Base-by-base conservation (phyloP, 37 sponge, comb jelly and placozoan species). In the Petrosia ficiformis region DNA sequence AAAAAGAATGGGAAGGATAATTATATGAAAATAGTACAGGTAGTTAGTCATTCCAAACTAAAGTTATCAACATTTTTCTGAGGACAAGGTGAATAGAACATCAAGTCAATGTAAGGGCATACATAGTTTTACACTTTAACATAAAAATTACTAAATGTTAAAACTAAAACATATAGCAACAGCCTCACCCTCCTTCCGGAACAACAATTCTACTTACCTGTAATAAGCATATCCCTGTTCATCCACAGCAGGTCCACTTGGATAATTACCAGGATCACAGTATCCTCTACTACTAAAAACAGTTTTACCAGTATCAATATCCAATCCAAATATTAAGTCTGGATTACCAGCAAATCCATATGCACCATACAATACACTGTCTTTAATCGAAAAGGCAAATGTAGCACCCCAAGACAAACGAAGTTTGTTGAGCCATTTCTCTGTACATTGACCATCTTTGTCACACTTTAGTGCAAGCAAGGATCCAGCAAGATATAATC, bases 231-330 rank as follows among this genome's bases (percentile, higher is more conserved):
- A 39, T 25, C 79, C 79, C 1, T 40, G 26, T 22, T 1, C 11
- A 32, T 78, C 79, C 2, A 78, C 79, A 31, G 70, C 24, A 54
- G 79, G 79, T 66, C 79, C 79, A 52, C 79, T 78, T 14, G 54
- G 54, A 48, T 48, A 48, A 19, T 8, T 14, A 19, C 3, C 54
- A 19, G 8, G 54, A 10, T 64, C 42, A 44, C 79, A 78, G 22
- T 11, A 78, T 1, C 79, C 64, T 3, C 1, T 26, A 33, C 6
- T 48, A 26, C 52, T 78, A 26, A 31, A 78, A 1, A 67, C 35
- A 1, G 67, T 41, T 5, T 21, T 36, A 30, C 79, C 79, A 16
- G 28, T 78, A 42, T 11, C 43, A 4, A 34, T 2, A 44, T 42
- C 6, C 8, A 78, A 36, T 4, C 52, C 70, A 54, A 78, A 78